phyloP scores from a whole-genome alignment of 2,797 vertebrate genomes.

The Coccyzus lansbergi region DNA sequence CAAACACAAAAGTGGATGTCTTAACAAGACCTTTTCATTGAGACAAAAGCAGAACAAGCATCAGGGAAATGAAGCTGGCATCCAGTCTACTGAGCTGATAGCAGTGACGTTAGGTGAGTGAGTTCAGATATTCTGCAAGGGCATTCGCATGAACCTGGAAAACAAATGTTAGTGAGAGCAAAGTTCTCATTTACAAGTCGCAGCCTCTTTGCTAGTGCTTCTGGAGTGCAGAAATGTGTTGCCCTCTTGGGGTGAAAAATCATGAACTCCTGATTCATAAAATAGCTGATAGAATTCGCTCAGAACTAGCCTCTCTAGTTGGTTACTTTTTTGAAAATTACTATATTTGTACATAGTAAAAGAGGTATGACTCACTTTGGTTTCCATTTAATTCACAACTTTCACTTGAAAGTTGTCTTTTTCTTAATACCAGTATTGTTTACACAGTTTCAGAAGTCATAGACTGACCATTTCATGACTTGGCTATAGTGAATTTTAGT shows the following conservation, averaged over 20 bases:
- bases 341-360: not conserved
- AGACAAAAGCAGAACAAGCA: slow-evolving; percentile 22
- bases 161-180: not conserved
- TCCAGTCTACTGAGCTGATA: not conserved
- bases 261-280: not conserved
- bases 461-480: not conserved
- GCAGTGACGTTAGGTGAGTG: not conserved
- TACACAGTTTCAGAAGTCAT: not conserved
- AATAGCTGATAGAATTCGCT: not conserved
- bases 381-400: not conserved
- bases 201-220: not conserved
- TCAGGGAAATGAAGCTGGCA: slow-evolving; percentile 7
- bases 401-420: not conserved
- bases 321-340: not conserved
- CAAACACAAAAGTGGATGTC: slow-evolving; percentile 24
- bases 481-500: not conserved
- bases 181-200: not conserved
- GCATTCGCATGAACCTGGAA: not conserved
- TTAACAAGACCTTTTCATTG: slow-evolving; percentile 16
- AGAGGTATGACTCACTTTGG: not conserved
- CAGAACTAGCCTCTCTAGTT: not conserved
- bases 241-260: not conserved
- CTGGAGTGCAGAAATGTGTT: not conserved
- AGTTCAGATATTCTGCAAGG: not conserved
- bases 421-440: not conserved